These are phyloP conservation scores for Helarctos malayanus DNA, from an alignment of 2,797 vertebrate species.

Conservation along the genomic window DNA sequence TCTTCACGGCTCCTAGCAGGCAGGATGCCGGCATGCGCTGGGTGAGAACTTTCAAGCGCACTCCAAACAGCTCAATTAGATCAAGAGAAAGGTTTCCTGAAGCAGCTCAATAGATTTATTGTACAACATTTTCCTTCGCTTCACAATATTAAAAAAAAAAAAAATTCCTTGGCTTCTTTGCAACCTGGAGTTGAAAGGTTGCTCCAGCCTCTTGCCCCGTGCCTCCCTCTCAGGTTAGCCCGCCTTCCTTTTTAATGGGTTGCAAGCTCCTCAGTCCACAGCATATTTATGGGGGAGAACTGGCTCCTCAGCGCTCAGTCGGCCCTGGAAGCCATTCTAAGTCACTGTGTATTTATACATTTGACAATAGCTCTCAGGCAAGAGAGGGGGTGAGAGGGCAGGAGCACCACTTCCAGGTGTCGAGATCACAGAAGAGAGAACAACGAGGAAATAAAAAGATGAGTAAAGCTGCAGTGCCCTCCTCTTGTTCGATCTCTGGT, in stretches of 20 bases:
- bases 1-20: neutral
- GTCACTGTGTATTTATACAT: slow-evolving; percentile 74
- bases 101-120: neutral
- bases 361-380: slow-evolving; percentile 65
- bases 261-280: neutral
- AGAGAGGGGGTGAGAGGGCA: slow-evolving; percentile 72
- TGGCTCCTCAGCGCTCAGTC: neutral
- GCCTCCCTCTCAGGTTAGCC: slow-evolving; percentile 50
- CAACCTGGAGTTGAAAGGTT: slow-evolving; percentile 65
- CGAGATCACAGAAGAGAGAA: slow-evolving; percentile 63
- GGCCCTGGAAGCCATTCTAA: neutral
- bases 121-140: slow-evolving; percentile 1
- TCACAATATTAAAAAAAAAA: slow-evolving; percentile 39
- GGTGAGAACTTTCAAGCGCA: slow-evolving; percentile 45
- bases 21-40: neutral
- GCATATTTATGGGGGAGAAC: neutral
- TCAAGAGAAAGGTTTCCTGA: slow-evolving; percentile 72
- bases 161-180: neutral
- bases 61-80: slow-evolving; percentile 72
- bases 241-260: slow-evolving; percentile 34
- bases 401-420: slow-evolving; percentile 38
- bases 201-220: neutral
- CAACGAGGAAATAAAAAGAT: slow-evolving; percentile 86
- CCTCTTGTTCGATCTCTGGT: slow-evolving; percentile 82
- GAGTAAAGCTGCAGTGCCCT: slow-evolving; percentile 83